Base-by-base conservation (phyloP, 2,797 vertebrate genomes). In the Ambastaia sidthimunki region DNA sequence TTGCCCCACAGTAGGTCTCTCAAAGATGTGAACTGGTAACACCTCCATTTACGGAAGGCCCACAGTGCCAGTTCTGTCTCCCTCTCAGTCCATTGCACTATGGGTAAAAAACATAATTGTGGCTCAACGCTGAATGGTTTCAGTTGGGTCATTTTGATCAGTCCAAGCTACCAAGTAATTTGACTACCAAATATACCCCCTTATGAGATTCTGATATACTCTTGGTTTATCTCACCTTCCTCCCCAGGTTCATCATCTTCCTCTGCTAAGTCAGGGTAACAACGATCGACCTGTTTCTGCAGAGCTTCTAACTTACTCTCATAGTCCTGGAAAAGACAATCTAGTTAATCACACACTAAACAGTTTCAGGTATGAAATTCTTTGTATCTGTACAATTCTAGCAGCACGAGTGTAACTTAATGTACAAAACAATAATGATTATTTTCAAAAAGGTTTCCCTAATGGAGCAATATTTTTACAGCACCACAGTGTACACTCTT, bases 11-110 rank as follows among this genome's bases (percentile, higher is more conserved):
- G 89, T 72, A 95, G 92, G 89, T 99, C 98, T 0, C 98, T 94
- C 13, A 99, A 94, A 0, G 98, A 99, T 1, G 98, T 99, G 90
- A 99, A 99, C 89, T 98, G 98, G 91, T 99, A 99, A 92, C 95
- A 96, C 80, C 95, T 95, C 98, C 98, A 99, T 86, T 97, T 98
- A 28, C 97, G 93, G 87, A 96, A 98, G 85, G 96, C 95, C 97
- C 97, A 98, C 77, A 98, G 90, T 0, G 96, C 98, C 71, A 97
- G 88, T 84, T 99, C 97, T 0, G 93, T 94, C 86, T 99, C 97
- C 66, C 93, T 90, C 84, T 98, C 96, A 0, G 95, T 97, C 97
- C 97, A 99, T 65, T 95, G 96, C 85, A 97, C 98, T 99, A 90
- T 68, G 71, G 77, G 69, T 1, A 70, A 34, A n/a, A 37, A 5